Conservation (phyloP, 2,113 vertebrate species). For the Centropristis striata region DNA sequence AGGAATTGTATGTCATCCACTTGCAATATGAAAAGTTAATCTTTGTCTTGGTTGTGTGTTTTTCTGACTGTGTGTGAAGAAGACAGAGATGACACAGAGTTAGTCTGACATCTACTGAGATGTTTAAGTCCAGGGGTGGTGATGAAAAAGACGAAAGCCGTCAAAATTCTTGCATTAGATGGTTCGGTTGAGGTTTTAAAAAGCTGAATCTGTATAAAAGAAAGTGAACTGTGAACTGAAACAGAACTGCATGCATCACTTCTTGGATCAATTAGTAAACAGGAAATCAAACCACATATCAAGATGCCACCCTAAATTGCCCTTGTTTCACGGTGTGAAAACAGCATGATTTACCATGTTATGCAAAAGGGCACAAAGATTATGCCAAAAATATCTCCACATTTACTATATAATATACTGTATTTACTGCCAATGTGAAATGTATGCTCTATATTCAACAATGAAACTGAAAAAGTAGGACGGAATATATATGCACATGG, state of each 20-base stretch:
- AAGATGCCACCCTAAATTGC: neutral
- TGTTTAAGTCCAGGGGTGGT: slow-evolving; percentile 6
- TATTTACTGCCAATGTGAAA: neutral
- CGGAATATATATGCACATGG: neutral
- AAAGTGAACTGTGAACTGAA: neutral
- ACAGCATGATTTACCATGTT: neutral
- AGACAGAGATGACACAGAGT: neutral
- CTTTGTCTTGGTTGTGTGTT: neutral
- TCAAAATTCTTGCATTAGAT: no score
- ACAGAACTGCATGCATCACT: neutral
- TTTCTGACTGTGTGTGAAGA: neutral
- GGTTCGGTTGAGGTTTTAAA: neutral
- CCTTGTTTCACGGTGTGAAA: neutral
- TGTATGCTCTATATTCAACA: neutral
- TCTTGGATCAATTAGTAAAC: neutral
- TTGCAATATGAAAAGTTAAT: neutral
- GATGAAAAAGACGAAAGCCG: slow-evolving; percentile 5
- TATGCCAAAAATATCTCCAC: no score
- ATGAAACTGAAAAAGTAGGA: neutral
- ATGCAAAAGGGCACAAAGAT: neutral
- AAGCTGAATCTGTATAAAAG: no score
- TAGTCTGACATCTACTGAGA: neutral
- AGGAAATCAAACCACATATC: neutral
- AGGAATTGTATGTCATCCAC: neutral
- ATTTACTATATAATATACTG: no score